Evolutionary conservation across 1,140 invertebrate species (phyloP).

Genomic region (Pentalonia nigronervosa): DNA sequence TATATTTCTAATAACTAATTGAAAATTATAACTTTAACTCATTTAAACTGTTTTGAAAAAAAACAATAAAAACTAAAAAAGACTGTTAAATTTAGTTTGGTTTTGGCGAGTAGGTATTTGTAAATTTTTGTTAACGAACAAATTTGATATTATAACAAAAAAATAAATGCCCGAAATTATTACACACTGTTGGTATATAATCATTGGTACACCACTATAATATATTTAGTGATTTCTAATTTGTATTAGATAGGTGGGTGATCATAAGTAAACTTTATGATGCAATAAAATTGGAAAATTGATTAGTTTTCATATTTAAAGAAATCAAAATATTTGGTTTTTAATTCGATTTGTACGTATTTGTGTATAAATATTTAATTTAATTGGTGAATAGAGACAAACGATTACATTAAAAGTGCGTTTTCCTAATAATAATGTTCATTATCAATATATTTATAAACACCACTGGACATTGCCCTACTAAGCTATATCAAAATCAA

Average conservation of each 20-base stretch:
- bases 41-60: not conserved
- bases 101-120: not conserved
- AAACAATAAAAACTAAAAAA: no score
- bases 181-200: no score
- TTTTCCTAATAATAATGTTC: not conserved
- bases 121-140: not conserved
- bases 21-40: not conserved
- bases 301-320: not conserved
- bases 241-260: not conserved
- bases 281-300: not conserved
- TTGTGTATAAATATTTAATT: not conserved
- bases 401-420: not conserved
- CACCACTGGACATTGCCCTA: not conserved
- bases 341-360: not conserved
- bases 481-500: conserved; percentile 25
- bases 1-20: not conserved
- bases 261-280: not conserved
- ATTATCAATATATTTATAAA: not conserved
- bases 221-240: not conserved
- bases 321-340: not conserved
- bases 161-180: not conserved
- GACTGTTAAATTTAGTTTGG: not conserved
- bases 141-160: not conserved
- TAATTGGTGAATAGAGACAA: not conserved
- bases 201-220: no score